Evolutionary conservation across 2,113 vertebrate species (phyloP), one percentile per base, ranked within the genome.

Genomic region (Halcyon malimbica): DNA sequence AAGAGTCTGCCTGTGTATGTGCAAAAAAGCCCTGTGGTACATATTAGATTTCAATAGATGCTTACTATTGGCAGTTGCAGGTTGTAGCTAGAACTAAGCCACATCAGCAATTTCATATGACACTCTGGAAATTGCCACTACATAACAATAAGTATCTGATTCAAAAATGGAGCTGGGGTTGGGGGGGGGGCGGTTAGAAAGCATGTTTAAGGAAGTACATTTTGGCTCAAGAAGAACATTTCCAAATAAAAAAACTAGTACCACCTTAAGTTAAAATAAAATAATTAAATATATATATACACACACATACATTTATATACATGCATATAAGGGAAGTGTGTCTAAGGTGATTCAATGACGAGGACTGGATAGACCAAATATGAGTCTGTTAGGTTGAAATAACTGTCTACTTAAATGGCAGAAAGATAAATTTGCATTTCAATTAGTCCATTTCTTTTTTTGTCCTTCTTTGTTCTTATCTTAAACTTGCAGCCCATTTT

Each of bases 101-200:
- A 17, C 95, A 92, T 98, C 98, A 98, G 98, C 99, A 98, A 74
- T 97, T 98, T 98, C 94, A 95, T 76, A 81, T 54, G 87, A 93
- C 89, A 91, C 96, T 86, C 97, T 97, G 97, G 97, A 98, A 98
- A 97, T 96, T 84, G 95, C 97, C 95, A 81, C 97, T 82, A 91
- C 90, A 93, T 75, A 93, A 97, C 97, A 98, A 92, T 97, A 97
- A 98, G 97, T 81, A 96, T 74, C 90, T 75, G 69, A 94, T 87
- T 94, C 86, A 90, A 46, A 46, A 18, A 18, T 46, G 44, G 44
- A 51, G 35, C 35, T 35, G 23, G 7, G 18, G 20, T 10, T 17
- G 0, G 35, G 28, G 4, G 23, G 31, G 28, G 8, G 16, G 50
- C 23, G 7, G 23, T 51, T 5, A 41, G 39, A 65, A 54, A 74